A percentile compares a stretch with the other conserved stretches of the same genome.
Evolutionary conservation across 2,113 vertebrate species (phyloP).

Genomic region (Albula glossodonta): DNA sequence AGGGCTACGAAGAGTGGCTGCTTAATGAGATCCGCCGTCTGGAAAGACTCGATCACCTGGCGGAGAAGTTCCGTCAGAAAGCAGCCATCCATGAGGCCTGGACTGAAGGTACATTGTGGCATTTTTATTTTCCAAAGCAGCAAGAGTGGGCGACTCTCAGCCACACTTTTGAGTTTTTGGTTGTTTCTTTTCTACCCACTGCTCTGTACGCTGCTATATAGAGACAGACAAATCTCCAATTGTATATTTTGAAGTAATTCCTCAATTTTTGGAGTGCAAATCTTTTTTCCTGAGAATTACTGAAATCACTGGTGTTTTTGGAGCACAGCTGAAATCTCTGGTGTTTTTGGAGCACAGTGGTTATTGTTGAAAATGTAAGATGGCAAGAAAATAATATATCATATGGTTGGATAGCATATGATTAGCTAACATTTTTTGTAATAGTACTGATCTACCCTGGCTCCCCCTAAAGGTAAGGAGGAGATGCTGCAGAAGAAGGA

Average conservation of each 20-base stretch:
- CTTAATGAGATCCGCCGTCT: constrained; percentile 95
- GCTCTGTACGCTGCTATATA: too few relatives aligned
- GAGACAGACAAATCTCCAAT: too few relatives aligned
- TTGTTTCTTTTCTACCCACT: too few relatives aligned
- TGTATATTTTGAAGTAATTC: too few relatives aligned
- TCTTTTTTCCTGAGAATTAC: too few relatives aligned
- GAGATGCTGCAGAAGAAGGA: constrained; percentile 88
- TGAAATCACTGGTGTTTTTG: too few relatives aligned
- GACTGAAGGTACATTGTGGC: constrained; percentile 83
- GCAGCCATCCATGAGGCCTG: constrained; percentile 95
- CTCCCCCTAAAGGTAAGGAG: constrained; percentile 83
- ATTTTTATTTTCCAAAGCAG: background rate
- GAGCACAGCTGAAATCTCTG: too few relatives aligned
- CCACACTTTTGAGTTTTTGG: background rate
- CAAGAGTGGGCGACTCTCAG: background rate
- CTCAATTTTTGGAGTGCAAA: too few relatives aligned
- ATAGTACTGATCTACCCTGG: background rate
- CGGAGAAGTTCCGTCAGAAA: constrained; percentile 97
- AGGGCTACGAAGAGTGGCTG: constrained; percentile 97
- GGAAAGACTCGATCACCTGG: constrained; percentile 94
- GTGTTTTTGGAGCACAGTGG: too few relatives aligned
- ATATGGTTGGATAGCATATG: background rate
- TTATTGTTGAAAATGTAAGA: background rate
- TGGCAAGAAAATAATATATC: background rate
- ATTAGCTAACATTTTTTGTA: background rate